Conservation (phyloP, 2,888 invertebrate species). For the Sinohyriopsis cumingii region DNA sequence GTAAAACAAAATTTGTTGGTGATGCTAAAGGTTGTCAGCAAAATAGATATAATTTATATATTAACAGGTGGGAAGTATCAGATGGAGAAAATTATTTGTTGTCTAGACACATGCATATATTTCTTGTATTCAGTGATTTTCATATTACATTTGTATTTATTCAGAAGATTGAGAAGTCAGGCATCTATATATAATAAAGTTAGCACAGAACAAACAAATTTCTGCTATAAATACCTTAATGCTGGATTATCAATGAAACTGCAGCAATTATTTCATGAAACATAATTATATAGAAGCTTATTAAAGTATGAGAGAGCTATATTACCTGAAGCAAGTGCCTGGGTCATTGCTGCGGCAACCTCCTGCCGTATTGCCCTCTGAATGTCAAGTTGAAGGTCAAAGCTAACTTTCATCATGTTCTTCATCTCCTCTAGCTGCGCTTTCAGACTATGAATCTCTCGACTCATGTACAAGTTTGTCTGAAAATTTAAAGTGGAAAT, state of each 20-base stretch:
- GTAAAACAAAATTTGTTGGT: too few relatives aligned
- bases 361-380: constrained; percentile 70
- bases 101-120: too few relatives aligned
- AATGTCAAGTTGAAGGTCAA: constrained; percentile 70
- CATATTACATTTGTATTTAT: too few relatives aligned
- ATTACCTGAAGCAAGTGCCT: constrained; percentile 39
- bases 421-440: constrained; percentile 67
- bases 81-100: too few relatives aligned
- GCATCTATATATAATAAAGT: too few relatives aligned
- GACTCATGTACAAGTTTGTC: constrained; percentile 59
- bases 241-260: too few relatives aligned
- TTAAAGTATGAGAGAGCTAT: background rate
- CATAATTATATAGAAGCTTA: too few relatives aligned
- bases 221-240: background rate
- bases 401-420: constrained; percentile 66
- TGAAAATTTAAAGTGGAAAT: constrained; percentile 32
- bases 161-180: background rate
- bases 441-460: constrained; percentile 64
- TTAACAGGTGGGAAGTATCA: too few relatives aligned
- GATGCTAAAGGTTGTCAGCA: too few relatives aligned
- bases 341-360: constrained; percentile 64
- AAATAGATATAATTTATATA: too few relatives aligned
- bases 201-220: background rate
- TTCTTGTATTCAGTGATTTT: too few relatives aligned
- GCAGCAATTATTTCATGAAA: too few relatives aligned